Percentiles rank a stretch among this genome's conserved stretches.
Conservation (phyloP, 2,888 invertebrate species). For the Amphipoea lucens region DNA sequence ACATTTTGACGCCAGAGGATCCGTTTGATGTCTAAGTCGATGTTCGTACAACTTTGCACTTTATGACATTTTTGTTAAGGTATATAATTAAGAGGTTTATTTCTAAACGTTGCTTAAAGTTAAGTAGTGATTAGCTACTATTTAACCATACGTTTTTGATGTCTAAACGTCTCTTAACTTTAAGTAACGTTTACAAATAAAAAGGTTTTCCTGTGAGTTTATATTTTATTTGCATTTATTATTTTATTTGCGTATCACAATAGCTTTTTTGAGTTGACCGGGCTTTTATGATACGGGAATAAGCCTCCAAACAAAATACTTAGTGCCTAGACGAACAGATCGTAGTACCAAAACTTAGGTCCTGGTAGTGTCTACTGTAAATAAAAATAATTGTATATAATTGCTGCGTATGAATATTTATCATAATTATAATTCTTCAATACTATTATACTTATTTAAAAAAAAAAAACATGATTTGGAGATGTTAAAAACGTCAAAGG, state of each 20-base stretch:
- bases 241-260: conserved; percentile 13
- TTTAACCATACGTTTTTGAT: background rate
- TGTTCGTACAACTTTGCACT: conserved; percentile 18
- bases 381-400: conserved; percentile 39
- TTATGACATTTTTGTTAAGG: background rate
- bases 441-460: background rate
- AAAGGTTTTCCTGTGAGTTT: background rate
- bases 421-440: conserved; percentile 15
- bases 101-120: background rate
- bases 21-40: background rate
- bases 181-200: background rate
- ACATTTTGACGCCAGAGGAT: background rate
- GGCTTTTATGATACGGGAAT: background rate
- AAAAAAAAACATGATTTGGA: conserved; percentile 4
- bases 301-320: conserved; percentile 32
- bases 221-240: too few species aligned
- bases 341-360: conserved; percentile 37
- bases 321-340: conserved; percentile 67
- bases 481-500: conserved; percentile 49
- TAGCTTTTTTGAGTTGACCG: background rate
- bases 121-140: background rate
- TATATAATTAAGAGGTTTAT: background rate
- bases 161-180: background rate
- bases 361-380: conserved; percentile 55
- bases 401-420: conserved; percentile 39